These are phyloP conservation scores for Anodontia alba DNA, from an alignment of 2,888 invertebrate species.

Conservation along the genomic window DNA sequence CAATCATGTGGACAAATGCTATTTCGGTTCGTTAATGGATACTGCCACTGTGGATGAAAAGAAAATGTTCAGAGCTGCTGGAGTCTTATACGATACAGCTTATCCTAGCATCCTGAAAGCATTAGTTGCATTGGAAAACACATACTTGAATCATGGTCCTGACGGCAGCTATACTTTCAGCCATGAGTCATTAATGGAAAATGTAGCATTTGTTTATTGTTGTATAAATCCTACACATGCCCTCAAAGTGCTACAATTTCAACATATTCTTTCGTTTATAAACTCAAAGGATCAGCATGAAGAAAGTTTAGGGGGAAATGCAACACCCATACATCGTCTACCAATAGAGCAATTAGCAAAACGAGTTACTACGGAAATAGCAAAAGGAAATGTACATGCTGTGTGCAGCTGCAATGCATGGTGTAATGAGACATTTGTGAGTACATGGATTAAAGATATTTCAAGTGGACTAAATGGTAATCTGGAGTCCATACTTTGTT, in stretches of 20 bases:
- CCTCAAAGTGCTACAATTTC: neutral
- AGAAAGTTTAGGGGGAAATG: neutral
- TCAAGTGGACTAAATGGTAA: neutral
- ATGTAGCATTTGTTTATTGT: neutral
- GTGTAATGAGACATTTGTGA: neutral
- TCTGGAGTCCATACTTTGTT: neutral
- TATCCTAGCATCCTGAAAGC: neutral
- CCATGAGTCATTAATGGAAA: neutral
- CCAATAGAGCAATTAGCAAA: neutral
- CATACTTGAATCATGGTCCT: neutral
- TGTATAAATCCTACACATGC: neutral
- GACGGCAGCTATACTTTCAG: neutral
- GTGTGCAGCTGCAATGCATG: neutral
- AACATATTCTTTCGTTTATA: neutral
- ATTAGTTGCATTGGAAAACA: neutral
- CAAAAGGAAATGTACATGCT: neutral
- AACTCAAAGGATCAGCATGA: neutral
- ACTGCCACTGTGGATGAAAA: neutral
- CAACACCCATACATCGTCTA: neutral
- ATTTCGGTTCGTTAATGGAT: neutral
- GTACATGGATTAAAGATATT: neutral
- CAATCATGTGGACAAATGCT: neutral
- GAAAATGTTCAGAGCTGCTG: neutral
- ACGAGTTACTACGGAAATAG: neutral
- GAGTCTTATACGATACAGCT: neutral